Evolutionary conservation across 2,888 invertebrate genomes (phyloP).

Genomic region (Boloria euphrosyne): DNA sequence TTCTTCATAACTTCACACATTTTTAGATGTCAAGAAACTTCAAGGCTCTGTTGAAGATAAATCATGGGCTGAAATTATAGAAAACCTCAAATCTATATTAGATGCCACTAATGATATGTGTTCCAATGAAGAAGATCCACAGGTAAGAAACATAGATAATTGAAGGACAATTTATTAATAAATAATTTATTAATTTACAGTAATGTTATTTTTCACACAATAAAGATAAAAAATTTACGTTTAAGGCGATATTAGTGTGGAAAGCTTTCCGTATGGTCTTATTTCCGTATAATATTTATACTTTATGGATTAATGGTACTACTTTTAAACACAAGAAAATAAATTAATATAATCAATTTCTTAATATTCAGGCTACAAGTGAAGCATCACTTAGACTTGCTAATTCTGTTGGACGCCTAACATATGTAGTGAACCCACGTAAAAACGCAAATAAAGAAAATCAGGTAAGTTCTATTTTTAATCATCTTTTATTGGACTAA

Average conservation of each 20-base stretch:
- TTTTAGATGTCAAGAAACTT: conserved; percentile 11
- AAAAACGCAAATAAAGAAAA: conserved; percentile 37
- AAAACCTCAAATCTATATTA: conserved; percentile 30
- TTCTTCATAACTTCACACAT: not conserved
- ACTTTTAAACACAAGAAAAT: too few species aligned
- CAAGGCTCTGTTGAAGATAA: conserved; percentile 23
- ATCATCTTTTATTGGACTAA: not conserved
- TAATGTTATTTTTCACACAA: too few species aligned
- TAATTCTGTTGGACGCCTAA: conserved; percentile 36
- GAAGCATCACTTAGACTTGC: conserved; percentile 26
- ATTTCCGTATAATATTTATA: too few species aligned
- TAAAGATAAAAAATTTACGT: too few species aligned
- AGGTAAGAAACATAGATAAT: not conserved
- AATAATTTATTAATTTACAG: too few species aligned
- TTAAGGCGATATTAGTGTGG: too few species aligned
- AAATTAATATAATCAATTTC: not conserved
- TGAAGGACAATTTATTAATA: too few species aligned
- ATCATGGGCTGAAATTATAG: conserved; percentile 25
- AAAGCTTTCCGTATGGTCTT: too few species aligned
- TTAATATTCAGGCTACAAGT: conserved; percentile 24
- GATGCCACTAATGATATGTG: conserved; percentile 27
- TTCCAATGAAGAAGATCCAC: conserved; percentile 1
- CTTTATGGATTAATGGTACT: not conserved
- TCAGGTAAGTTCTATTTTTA: conserved; percentile 35
- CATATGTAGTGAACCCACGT: conserved; percentile 36